These are phyloP conservation scores for Drosophila biarmipes DNA, from an alignment of 1,140 invertebrate genomes.

Conservation along the genomic window DNA sequence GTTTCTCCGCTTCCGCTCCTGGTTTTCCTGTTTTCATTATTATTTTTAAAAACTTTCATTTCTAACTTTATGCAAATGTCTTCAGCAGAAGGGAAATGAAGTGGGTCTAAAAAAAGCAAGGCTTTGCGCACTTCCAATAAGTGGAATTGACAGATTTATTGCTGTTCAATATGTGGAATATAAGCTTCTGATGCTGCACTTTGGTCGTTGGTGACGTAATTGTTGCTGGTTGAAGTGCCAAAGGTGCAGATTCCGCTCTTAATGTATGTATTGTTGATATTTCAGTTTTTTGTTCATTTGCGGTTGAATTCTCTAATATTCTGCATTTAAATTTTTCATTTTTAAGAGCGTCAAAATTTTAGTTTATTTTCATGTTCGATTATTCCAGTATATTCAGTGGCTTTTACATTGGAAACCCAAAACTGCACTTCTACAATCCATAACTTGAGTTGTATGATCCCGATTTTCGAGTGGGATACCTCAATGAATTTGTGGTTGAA, in stretches of 20 bases:
- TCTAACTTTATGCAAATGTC: slow-evolving; percentile 19
- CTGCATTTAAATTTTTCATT: too few relatives aligned
- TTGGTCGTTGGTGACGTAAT: not conserved
- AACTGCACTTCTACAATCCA: too few relatives aligned
- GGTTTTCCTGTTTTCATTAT: not conserved
- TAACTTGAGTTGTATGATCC: too few relatives aligned
- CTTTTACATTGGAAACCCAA: too few relatives aligned
- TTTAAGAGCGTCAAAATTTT: too few relatives aligned
- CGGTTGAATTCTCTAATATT: too few relatives aligned
- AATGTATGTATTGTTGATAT: not conserved
- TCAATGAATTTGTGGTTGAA: too few relatives aligned
- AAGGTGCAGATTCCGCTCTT: not conserved
- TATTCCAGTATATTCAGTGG: too few relatives aligned
- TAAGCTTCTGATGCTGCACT: slow-evolving; percentile 8
- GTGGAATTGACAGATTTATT: slow-evolving; percentile 42
- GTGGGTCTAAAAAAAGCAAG: not conserved
- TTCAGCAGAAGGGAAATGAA: not conserved
- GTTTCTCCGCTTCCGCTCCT: not conserved
- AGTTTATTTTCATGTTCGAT: too few relatives aligned
- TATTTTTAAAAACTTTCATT: slow-evolving; percentile 22
- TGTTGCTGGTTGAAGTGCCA: not conserved
- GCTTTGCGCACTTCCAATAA: slow-evolving; percentile 3
- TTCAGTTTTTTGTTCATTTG: not conserved
- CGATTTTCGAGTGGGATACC: too few relatives aligned
- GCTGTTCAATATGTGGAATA: slow-evolving; percentile 29